phyloP scores from a whole-genome alignment of 2,888 invertebrate species.

The Aphodius sticticus region DNA sequence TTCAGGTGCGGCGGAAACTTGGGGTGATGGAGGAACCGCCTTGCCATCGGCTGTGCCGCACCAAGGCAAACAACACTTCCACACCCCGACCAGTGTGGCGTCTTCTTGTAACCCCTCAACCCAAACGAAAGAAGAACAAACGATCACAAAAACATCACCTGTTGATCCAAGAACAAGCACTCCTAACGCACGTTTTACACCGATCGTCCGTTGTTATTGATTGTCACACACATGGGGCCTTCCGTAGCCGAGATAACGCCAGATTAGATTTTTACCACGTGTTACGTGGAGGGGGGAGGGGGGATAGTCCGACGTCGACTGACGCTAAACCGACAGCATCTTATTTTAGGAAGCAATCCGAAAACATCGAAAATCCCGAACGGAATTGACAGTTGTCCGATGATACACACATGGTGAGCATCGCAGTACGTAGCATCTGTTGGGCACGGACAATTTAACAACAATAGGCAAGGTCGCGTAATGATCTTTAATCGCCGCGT shows the following conservation, averaged over 20 bases:
- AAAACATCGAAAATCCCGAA: background rate
- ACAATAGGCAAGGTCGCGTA: conserved; percentile 4
- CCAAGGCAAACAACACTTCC: conserved; percentile 86
- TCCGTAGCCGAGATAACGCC: conserved; percentile 41
- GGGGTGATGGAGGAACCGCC: conserved; percentile 52
- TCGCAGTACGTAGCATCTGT: background rate
- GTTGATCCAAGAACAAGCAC: conserved; percentile 31
- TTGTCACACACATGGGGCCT: conserved; percentile 47
- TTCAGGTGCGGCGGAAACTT: conserved; percentile 63
- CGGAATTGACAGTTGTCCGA: background rate
- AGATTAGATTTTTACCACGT: conserved; percentile 7
- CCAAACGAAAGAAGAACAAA: conserved; percentile 48
- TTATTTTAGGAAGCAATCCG: background rate
- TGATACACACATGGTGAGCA: background rate
- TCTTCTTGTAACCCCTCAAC: conserved; percentile 46
- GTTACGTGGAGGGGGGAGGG: background rate
- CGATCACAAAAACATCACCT: conserved; percentile 48
- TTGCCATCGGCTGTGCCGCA: conserved; percentile 70
- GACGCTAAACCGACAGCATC: background rate
- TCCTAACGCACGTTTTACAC: conserved; percentile 5
- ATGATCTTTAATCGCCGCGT: background rate
- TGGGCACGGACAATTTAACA: background rate
- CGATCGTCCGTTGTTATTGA: conserved; percentile 46
- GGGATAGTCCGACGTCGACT: background rate
- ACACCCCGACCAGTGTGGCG: conserved; percentile 77